A percentile compares a stretch with the other conserved stretches of the same genome.
Conservation (phyloP, 2,888 invertebrate species). For the Lepidocyrtinus sp. region DNA sequence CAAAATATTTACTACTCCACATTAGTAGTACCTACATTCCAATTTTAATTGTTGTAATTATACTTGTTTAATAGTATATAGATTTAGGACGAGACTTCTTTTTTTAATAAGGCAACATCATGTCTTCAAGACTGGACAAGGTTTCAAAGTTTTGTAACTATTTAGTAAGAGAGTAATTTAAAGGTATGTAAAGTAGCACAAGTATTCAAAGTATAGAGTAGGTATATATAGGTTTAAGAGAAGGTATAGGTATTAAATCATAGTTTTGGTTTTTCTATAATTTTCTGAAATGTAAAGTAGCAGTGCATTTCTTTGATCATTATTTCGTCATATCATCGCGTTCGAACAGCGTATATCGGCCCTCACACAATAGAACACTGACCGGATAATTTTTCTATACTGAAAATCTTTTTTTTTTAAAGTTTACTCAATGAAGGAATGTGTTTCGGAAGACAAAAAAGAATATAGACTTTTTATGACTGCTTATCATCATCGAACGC, state of each 20-base stretch:
- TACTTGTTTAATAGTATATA: not conserved
- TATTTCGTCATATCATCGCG: too few species aligned
- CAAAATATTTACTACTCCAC: not conserved
- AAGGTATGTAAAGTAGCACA: not conserved
- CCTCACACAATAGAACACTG: conserved; percentile 10
- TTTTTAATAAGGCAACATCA: not conserved
- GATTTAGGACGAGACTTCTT: not conserved
- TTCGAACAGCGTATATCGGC: too few species aligned
- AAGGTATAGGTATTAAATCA: not conserved
- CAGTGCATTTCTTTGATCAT: not conserved
- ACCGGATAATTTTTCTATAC: too few species aligned
- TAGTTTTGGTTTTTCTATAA: not conserved
- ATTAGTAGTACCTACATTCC: not conserved
- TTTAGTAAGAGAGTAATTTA: not conserved
- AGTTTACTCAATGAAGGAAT: conserved; percentile 57
- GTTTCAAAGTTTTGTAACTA: too few species aligned
- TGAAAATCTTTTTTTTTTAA: too few species aligned
- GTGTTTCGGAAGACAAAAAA: conserved; percentile 62
- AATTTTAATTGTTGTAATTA: not conserved
- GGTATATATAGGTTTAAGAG: not conserved
- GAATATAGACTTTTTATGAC: conserved; percentile 28
- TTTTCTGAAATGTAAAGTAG: not conserved
- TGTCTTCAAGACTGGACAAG: too few species aligned
- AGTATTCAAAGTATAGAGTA: not conserved
- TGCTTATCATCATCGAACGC: conserved; percentile 26